phyloP scores from a whole-genome alignment of 2,113 vertebrate species.

The Strix aluco region DNA sequence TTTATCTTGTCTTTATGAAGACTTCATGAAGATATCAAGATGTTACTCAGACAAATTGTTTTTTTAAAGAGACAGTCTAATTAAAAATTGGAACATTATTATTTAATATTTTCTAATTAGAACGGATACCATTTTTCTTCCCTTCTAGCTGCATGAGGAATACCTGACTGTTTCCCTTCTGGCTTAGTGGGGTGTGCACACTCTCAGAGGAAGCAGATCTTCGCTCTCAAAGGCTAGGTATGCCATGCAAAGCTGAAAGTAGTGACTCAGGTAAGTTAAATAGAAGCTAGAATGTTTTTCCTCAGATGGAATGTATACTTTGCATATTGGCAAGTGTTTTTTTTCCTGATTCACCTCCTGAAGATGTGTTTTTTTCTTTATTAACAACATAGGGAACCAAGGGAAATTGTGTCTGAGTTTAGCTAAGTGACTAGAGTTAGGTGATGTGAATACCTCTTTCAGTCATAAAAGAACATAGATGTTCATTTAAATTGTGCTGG shows the following conservation, averaged over 20 bases:
- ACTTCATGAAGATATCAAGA: background rate
- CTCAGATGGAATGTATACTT: background rate
- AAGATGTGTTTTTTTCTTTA: background rate
- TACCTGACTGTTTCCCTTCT: background rate
- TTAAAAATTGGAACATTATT: constrained; percentile 44
- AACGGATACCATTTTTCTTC: background rate
- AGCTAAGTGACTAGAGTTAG: background rate
- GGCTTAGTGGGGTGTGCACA: rapidly evolving
- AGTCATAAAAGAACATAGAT: background rate
- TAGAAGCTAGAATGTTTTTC: background rate
- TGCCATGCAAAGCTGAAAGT: rapidly evolving
- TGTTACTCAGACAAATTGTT: background rate
- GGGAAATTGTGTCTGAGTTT: background rate
- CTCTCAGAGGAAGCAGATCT: background rate
- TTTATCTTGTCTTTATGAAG: background rate
- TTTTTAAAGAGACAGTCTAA: constrained; percentile 2
- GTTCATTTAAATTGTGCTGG: background rate
- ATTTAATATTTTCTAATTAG: constrained; percentile 35
- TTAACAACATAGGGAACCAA: background rate
- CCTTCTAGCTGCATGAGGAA: background rate
- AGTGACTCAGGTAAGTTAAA: background rate
- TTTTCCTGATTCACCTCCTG: background rate
- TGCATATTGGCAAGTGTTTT: background rate
- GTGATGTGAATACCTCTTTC: background rate
- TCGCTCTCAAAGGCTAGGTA: rapidly evolving